These are phyloP conservation scores for Amphiprion percula DNA, from an alignment of 2,113 vertebrate genomes.

Conservation along the genomic window DNA sequence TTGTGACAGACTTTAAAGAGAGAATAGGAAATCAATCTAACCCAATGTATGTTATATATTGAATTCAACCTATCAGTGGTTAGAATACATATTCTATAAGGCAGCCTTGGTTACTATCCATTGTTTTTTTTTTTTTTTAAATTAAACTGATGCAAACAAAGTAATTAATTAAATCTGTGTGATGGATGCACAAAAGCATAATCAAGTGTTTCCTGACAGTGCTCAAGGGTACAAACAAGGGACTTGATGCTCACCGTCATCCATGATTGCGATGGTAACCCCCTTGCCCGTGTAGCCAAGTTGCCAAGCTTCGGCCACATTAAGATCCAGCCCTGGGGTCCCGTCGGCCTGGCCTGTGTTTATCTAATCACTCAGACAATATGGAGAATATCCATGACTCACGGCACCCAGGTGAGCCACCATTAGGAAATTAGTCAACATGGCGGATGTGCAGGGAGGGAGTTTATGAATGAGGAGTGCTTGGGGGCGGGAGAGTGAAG, in stretches of 20 bases:
- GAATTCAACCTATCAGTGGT: too few species aligned
- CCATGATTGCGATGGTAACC: conserved; percentile 99
- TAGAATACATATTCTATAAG: too few species aligned
- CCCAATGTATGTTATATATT: too few species aligned
- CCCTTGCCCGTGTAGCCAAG: conserved; percentile 97
- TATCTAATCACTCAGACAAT: conserved; percentile 88
- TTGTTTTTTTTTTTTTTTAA: background rate
- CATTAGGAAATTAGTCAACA: conserved; percentile 63
- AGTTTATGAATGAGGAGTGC: conserved; percentile 8
- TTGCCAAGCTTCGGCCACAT: conserved; percentile 98
- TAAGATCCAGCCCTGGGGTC: conserved; percentile 97
- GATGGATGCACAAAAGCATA: conserved; percentile 2
- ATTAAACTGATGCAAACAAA: conserved; percentile 6
- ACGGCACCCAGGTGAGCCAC: conserved; percentile 53
- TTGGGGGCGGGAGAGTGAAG: conserved; percentile 6
- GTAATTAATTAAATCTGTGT: background rate
- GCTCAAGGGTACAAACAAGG: conserved; percentile 11
- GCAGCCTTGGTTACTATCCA: background rate
- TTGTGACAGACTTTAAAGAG: background rate
- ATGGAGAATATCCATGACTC: conserved; percentile 70
- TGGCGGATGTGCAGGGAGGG: conserved; percentile 18
- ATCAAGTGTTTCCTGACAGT: conserved; percentile 22
- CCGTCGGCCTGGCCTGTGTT: conserved; percentile 99
- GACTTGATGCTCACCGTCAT: conserved; percentile 90
- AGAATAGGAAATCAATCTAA: background rate